Base-by-base conservation (phyloP, 2,888 invertebrate species). In the Nectonema munidae region DNA sequence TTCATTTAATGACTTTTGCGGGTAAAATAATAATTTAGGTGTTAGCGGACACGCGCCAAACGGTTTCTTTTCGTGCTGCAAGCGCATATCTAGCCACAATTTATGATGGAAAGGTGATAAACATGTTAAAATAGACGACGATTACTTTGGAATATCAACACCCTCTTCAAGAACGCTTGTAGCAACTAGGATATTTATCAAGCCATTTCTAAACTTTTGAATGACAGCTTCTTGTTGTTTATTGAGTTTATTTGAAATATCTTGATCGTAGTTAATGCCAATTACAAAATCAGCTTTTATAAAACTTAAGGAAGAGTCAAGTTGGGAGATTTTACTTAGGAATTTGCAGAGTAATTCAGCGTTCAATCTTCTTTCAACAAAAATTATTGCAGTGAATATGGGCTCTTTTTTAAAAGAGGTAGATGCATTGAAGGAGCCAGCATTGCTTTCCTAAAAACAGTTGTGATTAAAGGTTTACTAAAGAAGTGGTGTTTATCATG, bases 101-200 rank as follows among this genome's bases (percentile, higher is more conserved):
- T n/a, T n/a, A n/a, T n/a, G n/a, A n/a, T n/a, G n/a, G n/a, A n/a
- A n/a, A n/a, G n/a, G n/a, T n/a, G n/a, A n/a, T 9, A 9, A 25
- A 25, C 6, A 25, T 6, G 25, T 9, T 25, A 25, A 25, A 25
- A 25, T 6, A n/a, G 6, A 34, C 6, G 17, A 18, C 9, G 11
- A 11, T 6, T 11, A 34, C 48, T 76, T 69, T 3, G 77, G 77
- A 47, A 86, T 64, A 56, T 86, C 81, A 42, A 81, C 74, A 38
- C 81, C 81, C 55, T 81, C 77, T 56, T 86, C 83, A 29, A 83
- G 54, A 5, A 77, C 68, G 0, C 72, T 67, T 1, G 81, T 83
- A 0, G 77, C 69, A 35, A 83, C 65, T 33, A 86, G 59, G 3
- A 83, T 58, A 55, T 86, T 86, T 50, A 79, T 74, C 49, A 79